Percentiles rank a stretch among this genome's conserved stretches.
These are phyloP conservation scores for Sesia apiformis DNA, from an alignment of 2,888 invertebrate genomes.

Conservation along the genomic window DNA sequence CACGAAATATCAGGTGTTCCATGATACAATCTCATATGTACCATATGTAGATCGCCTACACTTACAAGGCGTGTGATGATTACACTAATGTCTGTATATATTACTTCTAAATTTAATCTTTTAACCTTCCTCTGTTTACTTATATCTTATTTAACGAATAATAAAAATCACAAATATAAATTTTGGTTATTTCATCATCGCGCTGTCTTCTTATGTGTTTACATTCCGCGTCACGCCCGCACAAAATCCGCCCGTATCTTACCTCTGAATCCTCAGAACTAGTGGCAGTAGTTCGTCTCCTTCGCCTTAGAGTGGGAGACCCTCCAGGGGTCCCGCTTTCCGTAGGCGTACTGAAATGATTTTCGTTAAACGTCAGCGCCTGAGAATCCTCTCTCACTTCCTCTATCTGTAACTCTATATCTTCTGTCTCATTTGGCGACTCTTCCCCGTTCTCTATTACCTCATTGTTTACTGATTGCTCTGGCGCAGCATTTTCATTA, in stretches of 20 bases:
- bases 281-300: conserved; percentile 39
- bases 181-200: no score
- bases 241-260: conserved; percentile 36
- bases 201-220: neutral
- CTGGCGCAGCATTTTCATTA: conserved; percentile 4
- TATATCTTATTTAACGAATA: no score
- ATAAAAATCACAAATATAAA: no score
- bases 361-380: conserved; percentile 62
- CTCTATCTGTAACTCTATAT: conserved; percentile 6
- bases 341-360: conserved; percentile 66
- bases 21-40: no score
- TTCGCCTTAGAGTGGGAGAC: conserved; percentile 24
- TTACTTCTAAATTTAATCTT: no score
- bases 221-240: conserved; percentile 14
- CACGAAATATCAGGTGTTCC: no score
- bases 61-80: no score
- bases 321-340: conserved; percentile 41
- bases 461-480: neutral
- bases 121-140: no score
- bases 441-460: conserved; percentile 9
- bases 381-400: conserved; percentile 18
- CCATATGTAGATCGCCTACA: no score
- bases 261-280: conserved; percentile 66
- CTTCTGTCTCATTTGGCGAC: conserved; percentile 12
- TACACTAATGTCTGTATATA: no score